phyloP scores from a whole-genome alignment of 2,113 vertebrate species.

The Rhinolophus ferrumequinum region DNA sequence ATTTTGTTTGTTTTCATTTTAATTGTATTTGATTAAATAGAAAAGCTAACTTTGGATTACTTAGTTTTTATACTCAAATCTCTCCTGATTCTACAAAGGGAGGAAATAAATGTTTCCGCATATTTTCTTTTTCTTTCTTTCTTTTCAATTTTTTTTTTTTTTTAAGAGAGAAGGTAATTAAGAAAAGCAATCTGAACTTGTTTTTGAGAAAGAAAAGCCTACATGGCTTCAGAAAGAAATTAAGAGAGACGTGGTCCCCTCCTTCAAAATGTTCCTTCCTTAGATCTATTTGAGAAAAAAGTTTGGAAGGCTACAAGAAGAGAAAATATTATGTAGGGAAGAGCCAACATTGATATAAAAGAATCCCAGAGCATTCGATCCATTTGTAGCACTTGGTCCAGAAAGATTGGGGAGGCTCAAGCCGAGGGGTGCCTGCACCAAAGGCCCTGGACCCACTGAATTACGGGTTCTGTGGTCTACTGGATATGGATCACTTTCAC shows the following conservation, averaged over 20 bases:
- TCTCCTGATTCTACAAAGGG: neutral
- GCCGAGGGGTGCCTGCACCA: accelerated
- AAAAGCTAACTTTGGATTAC: neutral
- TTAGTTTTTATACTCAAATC: neutral
- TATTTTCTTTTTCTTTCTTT: neutral
- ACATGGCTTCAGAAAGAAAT: conserved; percentile 17
- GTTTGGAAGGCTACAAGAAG: neutral
- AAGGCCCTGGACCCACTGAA: neutral
- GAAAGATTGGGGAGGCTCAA: neutral
- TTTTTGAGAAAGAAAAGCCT: conserved; percentile 22
- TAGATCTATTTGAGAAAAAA: neutral
- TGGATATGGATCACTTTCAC: neutral
- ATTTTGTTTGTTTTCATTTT: conserved; percentile 46
- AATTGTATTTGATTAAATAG: neutral
- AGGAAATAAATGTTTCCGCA: neutral
- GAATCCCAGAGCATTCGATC: neutral
- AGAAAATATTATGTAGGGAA: conserved; percentile 11
- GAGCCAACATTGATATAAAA: neutral
- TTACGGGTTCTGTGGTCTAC: neutral
- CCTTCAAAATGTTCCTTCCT: neutral
- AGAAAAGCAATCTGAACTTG: neutral
- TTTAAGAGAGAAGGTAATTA: neutral
- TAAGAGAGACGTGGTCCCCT: neutral
- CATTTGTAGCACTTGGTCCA: neutral
- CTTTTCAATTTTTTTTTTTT: neutral